Base-by-base conservation (phyloP, 2,797 vertebrate species). In the Channa striata region DNA sequence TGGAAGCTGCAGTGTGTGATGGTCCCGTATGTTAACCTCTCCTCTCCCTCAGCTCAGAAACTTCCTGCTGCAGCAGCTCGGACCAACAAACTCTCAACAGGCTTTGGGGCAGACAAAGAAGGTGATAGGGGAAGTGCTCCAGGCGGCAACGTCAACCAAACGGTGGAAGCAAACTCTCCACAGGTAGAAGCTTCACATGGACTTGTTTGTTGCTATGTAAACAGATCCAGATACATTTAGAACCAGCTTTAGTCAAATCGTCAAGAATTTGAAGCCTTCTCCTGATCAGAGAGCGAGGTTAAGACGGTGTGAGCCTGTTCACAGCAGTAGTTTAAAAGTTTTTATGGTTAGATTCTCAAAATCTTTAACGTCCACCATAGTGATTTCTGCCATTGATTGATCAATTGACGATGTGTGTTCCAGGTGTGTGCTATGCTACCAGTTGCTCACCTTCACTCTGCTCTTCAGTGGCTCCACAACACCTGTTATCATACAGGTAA, bases 361-460 rank as follows among this genome's bases (percentile, higher is more conserved):
- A 30, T 30, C 25, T 30, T 30, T 30, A 30, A 30, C 25, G 4
- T 30, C 6, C 2, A 30, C 25, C 25, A 30, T 30, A 30, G 25
- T 30, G 25, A 30, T 30, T 30, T 30, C 25, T 30, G 25, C 6
- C 4, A 9, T 5, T 21, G 50, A 23, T 21, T 16, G 19, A 17
- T 20, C 1, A 4, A 4, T 53, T 5, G 25, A 42, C 20, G 20
- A 30, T 30, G 25, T 77, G 48, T 77, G 65, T 90, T 77, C 1
- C 69, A 99, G 97, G 83, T 99, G 97, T 86, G 92, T 91, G 49
- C 89, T 94, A 13, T 98, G 97, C 89, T 99, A 96, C 93, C 97
- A 99, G 83, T 91, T 98, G 88, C 70, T 99, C 72, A 98, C 97
- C 40, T 96, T 99, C 89, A 96, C 96, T 14, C 89, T 99, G 84